Base-by-base conservation (phyloP, 2,797 vertebrate genomes). In the Gadopsis bispinosus region DNA sequence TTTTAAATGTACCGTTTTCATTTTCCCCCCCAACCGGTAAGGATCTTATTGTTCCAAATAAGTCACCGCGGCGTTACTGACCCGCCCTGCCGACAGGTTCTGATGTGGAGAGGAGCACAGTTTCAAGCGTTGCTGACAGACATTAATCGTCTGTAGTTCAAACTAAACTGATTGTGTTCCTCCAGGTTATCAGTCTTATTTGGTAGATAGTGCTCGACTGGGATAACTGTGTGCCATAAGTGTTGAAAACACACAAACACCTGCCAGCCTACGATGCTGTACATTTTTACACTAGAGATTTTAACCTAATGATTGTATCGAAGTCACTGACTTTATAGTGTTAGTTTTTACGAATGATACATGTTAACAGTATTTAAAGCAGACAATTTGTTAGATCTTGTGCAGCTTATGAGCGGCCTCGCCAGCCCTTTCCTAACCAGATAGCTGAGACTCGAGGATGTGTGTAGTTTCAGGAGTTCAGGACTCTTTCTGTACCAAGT, bases 221-320 rank as follows among this genome's bases (percentile, higher is more conserved):
- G 71, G 83, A 89, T 64, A 67, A 87, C 77, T 77, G 79, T 86
- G 84, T 89, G 79, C 87, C 89, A 87, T 70, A 83, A 79, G 81
- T 87, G 89, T 89, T 79, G 29, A 76, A 73, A 85, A 80, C 75
- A 82, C 83, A 75, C 85, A 74, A 79, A 87, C 81, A 88, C 84
- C 89, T 90, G 87, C 91, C 91, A 91, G 91, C 91, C 91, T 90
- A 83, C 19, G 43, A 89, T 89, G 87, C 79, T 88, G 88, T 84
- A 91, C 69, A 87, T 91, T 91, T 91, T 90, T 91, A 92, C 90
- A 87, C 83, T 87, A 89, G 73, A 90, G 83, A 89, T 90, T 91
- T 88, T 87, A 88, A 92, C 86, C 83, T 74, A 85, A 92, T 91
- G 90, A 93, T 92, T 93, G 92, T 92, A 91, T 92, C 73, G 10